These are phyloP conservation scores for Caradrina kadenii DNA, from an alignment of 2,888 invertebrate species.

Conservation along the genomic window DNA sequence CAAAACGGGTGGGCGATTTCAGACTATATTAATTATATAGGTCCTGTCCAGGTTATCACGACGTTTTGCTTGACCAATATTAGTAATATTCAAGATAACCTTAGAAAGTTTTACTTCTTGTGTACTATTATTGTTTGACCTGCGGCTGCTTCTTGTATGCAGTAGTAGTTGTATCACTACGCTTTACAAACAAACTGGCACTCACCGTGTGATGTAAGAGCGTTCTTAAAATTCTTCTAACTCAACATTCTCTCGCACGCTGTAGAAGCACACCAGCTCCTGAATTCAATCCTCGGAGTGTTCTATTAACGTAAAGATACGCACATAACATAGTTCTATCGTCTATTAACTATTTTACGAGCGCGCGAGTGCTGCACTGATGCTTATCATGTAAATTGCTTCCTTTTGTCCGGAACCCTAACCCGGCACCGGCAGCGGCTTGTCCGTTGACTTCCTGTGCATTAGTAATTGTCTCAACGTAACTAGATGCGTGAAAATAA, in stretches of 20 bases:
- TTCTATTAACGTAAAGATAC: background rate
- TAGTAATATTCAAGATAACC: no score
- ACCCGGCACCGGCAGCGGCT: background rate
- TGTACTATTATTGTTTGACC: no score
- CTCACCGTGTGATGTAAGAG: background rate
- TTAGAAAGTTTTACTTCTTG: no score
- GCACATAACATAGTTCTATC: constrained; percentile 30
- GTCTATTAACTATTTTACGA: constrained; percentile 42
- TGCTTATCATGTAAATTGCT: constrained; percentile 40
- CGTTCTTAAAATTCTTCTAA: background rate
- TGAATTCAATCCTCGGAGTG: background rate
- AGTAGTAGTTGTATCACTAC: background rate
- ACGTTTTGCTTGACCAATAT: no score
- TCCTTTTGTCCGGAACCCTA: background rate
- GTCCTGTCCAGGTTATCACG: no score
- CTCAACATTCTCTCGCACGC: background rate
- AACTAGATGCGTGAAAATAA: background rate
- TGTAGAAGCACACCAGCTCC: background rate
- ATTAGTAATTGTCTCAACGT: background rate
- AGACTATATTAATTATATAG: no score
- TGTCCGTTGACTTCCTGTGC: background rate
- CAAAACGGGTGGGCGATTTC: no score
- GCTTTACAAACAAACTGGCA: background rate
- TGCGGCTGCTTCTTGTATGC: background rate
- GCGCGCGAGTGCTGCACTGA: constrained; percentile 29